phyloP scores from a whole-genome alignment of 2,797 vertebrate species.

The Mareca penelope region DNA sequence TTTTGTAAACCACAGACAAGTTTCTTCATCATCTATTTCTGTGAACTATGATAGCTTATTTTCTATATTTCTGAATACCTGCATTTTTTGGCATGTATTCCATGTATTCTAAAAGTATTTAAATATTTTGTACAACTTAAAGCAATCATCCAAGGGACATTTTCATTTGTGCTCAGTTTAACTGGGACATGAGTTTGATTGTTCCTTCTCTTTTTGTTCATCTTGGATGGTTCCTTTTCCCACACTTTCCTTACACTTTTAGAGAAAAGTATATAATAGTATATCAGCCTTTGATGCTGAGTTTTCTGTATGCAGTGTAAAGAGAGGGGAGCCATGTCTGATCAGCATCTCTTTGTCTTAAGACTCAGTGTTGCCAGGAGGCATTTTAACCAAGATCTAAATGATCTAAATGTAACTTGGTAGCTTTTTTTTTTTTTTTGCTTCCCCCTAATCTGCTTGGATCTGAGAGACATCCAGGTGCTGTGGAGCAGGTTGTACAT shows the following conservation, averaged over 20 bases:
- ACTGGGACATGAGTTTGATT: background rate
- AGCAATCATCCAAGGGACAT: background rate
- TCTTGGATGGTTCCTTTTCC: background rate
- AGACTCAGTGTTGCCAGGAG: background rate
- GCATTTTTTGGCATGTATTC: background rate
- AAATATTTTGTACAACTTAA: background rate
- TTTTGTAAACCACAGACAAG: background rate
- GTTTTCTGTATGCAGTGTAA: background rate
- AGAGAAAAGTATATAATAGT: no score
- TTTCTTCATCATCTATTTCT: conserved; percentile 1
- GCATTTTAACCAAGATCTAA: background rate
- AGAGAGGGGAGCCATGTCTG: background rate
- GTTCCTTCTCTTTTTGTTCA: conserved; percentile 6
- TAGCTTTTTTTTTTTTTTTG: background rate
- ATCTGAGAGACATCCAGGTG: background rate
- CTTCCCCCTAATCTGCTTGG: background rate
- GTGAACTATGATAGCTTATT: background rate
- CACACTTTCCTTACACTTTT: background rate
- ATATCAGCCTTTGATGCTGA: background rate
- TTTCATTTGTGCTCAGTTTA: background rate
- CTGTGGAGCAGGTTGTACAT: background rate
- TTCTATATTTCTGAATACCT: background rate
- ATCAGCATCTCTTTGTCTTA: background rate
- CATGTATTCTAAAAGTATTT: background rate
- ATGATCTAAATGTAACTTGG: background rate